These are phyloP conservation scores for Pseudomyrmex cubaensis DNA, from an alignment of 1,140 invertebrate genomes.

Conservation along the genomic window DNA sequence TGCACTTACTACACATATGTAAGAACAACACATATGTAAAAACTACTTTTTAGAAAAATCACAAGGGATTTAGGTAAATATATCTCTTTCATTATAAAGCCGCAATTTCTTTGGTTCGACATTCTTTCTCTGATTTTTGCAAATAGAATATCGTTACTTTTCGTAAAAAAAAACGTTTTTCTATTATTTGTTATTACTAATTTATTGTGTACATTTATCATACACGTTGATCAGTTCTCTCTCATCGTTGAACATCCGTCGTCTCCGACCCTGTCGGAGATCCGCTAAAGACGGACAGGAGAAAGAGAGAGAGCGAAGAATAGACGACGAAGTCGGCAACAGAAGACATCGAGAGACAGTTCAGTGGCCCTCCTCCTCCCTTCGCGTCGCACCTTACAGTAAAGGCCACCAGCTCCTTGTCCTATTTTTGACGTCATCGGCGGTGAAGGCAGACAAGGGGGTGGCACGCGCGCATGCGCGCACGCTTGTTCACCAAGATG, in stretches of 20 bases:
- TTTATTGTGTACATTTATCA: too few relatives aligned
- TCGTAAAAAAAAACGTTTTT: too few relatives aligned
- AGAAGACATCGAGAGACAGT: conserved; percentile 56
- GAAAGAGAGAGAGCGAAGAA: conserved; percentile 14
- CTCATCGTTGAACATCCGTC: conserved; percentile 5
- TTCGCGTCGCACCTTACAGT: not conserved
- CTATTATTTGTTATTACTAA: too few relatives aligned
- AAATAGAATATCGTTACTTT: too few relatives aligned
- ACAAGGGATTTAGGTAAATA: too few relatives aligned
- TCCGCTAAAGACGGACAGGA: not conserved
- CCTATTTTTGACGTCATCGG: conserved; percentile 83
- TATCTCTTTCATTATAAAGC: too few relatives aligned
- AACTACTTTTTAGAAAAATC: too few relatives aligned
- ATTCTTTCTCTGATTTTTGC: too few relatives aligned
- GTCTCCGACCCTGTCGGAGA: conserved; percentile 9
- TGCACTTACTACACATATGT: too few relatives aligned
- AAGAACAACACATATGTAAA: too few relatives aligned
- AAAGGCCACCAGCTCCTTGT: conserved; percentile 76
- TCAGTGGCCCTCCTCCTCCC: conserved; percentile 54
- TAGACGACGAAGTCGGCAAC: conserved; percentile 41
- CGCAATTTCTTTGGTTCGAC: too few relatives aligned
- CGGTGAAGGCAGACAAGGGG: conserved; percentile 32
- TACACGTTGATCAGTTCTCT: not conserved
- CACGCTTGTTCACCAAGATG: conserved; percentile 79
- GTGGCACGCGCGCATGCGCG: conserved; percentile 78